phyloP scores from a whole-genome alignment of 2,797 vertebrate species.

The Champsocephalus esox region DNA sequence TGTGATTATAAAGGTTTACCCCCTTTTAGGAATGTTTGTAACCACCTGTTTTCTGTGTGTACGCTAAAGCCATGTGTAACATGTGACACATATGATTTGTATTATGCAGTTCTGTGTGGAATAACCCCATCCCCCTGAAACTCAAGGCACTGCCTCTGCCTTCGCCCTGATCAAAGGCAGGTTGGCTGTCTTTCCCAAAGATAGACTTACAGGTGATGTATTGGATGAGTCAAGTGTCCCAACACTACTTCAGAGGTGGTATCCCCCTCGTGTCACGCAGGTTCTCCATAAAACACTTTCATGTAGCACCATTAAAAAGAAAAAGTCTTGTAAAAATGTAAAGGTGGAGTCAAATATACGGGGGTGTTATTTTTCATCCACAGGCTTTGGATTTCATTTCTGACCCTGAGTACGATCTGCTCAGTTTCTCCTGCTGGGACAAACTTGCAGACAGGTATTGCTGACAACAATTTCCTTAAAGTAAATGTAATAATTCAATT shows the following conservation, averaged over 20 bases:
- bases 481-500: constrained; percentile 36
- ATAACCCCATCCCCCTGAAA: constrained; percentile 24
- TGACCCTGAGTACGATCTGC: neutral
- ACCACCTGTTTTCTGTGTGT: neutral
- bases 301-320: constrained; percentile 60
- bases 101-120: constrained; percentile 18
- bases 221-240: constrained; percentile 70
- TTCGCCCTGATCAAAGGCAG: constrained; percentile 67
- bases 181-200: constrained; percentile 48
- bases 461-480: constrained; percentile 12
- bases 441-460: constrained; percentile 24
- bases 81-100: constrained; percentile 48
- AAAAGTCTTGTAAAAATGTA: constrained; percentile 54
- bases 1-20: neutral
- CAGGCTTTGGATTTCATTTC: constrained; percentile 55
- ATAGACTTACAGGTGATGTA: constrained; percentile 75
- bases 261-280: constrained; percentile 53
- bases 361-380: constrained; percentile 51
- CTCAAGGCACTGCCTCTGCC: constrained; percentile 25
- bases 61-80: constrained; percentile 5
- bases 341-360: constrained; percentile 53
- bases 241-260: constrained; percentile 65
- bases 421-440: constrained; percentile 36
- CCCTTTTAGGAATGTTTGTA: neutral
- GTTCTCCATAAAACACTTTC: constrained; percentile 76